Evolutionary conservation across 2,797 vertebrate genomes (phyloP).

Genomic region (Amphiprion clarkii): DNA sequence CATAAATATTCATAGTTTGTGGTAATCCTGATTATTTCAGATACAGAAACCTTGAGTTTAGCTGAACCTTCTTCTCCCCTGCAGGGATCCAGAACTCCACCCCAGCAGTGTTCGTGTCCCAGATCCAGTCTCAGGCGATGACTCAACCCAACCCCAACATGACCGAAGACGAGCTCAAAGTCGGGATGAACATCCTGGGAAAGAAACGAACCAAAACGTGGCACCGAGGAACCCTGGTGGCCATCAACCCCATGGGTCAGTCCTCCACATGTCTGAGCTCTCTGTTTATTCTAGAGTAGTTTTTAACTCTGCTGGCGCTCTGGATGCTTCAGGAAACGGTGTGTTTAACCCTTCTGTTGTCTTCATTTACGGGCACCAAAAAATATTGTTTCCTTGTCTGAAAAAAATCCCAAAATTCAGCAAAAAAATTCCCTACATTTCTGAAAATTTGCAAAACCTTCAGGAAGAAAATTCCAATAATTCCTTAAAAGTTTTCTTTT

Average conservation of each 20-base stretch:
- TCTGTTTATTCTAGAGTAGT: too few species aligned
- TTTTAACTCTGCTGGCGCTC: too few species aligned
- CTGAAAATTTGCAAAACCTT: too few species aligned
- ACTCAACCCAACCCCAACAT: slow-evolving; percentile 85
- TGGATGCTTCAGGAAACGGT: slow-evolving; percentile 83
- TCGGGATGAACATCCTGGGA: slow-evolving; percentile 95
- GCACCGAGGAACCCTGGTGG: slow-evolving; percentile 93
- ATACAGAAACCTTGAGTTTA: neutral
- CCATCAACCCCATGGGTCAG: slow-evolving; percentile 91
- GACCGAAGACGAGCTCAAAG: slow-evolving; percentile 90
- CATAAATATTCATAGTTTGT: too few species aligned
- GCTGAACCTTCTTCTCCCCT: slow-evolving; percentile 24
- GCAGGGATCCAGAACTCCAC: slow-evolving; percentile 58
- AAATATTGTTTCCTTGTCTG: too few species aligned
- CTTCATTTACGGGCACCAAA: too few species aligned
- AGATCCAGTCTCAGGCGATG: slow-evolving; percentile 72
- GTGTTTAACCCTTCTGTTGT: slow-evolving; percentile 76
- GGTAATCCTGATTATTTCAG: too few species aligned
- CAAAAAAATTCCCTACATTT: too few species aligned
- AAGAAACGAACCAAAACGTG: slow-evolving; percentile 98
- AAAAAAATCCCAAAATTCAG: too few species aligned
- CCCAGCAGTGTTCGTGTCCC: slow-evolving; percentile 84
- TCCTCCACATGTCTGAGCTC: neutral
- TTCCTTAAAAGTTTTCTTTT: too few species aligned
- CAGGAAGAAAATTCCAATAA: too few species aligned